Base-by-base conservation (phyloP, 2,888 invertebrate species). In the Carterocephalus palaemon region DNA sequence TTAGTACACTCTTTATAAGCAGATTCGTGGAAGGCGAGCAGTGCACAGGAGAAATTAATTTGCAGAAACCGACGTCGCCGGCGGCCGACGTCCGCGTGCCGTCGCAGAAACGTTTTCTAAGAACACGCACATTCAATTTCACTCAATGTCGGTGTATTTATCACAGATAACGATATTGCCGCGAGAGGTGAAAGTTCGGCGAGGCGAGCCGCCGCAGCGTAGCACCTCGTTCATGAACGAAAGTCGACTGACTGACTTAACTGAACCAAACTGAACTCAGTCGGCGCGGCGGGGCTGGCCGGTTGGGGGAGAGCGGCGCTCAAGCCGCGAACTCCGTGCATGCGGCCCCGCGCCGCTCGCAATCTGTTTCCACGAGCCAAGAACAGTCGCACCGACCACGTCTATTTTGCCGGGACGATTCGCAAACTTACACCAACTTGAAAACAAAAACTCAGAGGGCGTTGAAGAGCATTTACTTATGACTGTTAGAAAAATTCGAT, bases 1-100 rank as follows among this genome's bases (percentile, higher is more conserved):
- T 77, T 70, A 54, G 86, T 83, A 85, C 82, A 83, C 83, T 82
- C 82, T 84, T 76, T 81, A 80, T 70, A 80, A 81, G 74, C 80
- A 70, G 79, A 80, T 86, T 84, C 86, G 76, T 70, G 74, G 86
- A 84, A 85, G 60, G 71, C 67, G 70, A 72, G 71, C 65, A n/a
- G n/a, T 70, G 71, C 75, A 75, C 75, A 66, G 78, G 80, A 83
- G 84, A 84, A 84, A 84, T 80, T 82, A 82, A 76, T 84, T 85
- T 79, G 81, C 81, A 75, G 83, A 77, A 83, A 75, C 70, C 69
- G 68, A 69, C 71, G 69, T 62, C 66, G 70, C 64, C 56, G 65
- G 64, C 68, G 66, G 68, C 64, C 59, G 72, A 63, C 63, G 74
- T 66, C 71, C 75, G 74, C 70, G 72, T 71, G 67, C 64, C 71